Evolutionary conservation across 2,888 invertebrate species (phyloP).

Genomic region (Mythimna loreyi): DNA sequence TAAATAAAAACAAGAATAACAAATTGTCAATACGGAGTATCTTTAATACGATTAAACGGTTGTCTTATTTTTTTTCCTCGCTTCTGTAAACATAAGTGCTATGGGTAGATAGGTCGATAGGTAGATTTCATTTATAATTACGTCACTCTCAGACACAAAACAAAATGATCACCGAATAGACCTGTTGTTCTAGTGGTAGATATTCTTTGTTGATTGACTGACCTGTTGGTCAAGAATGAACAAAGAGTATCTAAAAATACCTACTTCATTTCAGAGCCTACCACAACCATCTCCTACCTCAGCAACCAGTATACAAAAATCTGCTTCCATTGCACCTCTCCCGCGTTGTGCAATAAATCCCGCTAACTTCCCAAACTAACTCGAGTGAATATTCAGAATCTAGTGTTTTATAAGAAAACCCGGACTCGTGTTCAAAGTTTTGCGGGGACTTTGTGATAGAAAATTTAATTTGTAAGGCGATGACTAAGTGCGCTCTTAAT

Average conservation of each 20-base stretch:
- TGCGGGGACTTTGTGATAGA: slow-evolving; percentile 57
- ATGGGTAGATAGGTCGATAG: no score
- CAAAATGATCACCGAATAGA: no score
- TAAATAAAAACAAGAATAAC: not conserved
- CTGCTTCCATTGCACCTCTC: slow-evolving; percentile 47
- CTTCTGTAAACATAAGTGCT: no score
- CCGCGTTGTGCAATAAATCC: slow-evolving; percentile 69
- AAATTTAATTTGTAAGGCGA: slow-evolving; percentile 59
- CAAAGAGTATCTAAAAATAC: no score
- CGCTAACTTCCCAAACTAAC: slow-evolving; percentile 64
- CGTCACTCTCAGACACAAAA: no score
- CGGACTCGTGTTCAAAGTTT: slow-evolving; percentile 39
- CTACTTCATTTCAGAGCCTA: not conserved
- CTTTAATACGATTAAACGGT: no score
- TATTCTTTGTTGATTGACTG: no score
- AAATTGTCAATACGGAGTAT: no score
- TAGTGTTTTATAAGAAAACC: slow-evolving; percentile 61
- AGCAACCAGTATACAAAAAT: slow-evolving; percentile 21
- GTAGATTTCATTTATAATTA: no score
- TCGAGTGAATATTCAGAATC: slow-evolving; percentile 56
- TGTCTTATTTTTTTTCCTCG: no score
- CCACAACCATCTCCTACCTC: not conserved
- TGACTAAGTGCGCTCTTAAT: slow-evolving; percentile 48
- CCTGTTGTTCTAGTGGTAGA: no score
- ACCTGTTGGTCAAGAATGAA: no score